Evolutionary conservation across 2,888 invertebrate genomes (phyloP).

Genomic region (Busseola fusca): DNA sequence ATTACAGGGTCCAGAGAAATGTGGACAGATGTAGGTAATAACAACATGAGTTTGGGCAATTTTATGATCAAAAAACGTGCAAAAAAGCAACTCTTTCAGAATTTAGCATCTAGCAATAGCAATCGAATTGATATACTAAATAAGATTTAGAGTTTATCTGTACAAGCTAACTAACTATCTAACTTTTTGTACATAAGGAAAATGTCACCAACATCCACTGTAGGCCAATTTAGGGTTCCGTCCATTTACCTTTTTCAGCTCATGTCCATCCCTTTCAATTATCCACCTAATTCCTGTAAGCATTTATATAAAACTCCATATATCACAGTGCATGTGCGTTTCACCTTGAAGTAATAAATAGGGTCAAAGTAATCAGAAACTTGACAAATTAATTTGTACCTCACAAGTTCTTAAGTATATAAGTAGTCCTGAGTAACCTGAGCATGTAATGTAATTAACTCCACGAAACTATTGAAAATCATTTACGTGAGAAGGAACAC

Average conservation of each 20-base stretch:
- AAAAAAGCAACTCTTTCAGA: too few species aligned
- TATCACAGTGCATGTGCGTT: neutral
- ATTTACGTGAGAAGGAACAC: too few species aligned
- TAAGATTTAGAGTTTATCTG: neutral
- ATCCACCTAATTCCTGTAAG: neutral
- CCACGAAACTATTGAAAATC: neutral
- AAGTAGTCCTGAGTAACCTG: constrained; percentile 29
- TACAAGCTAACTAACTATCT: neutral
- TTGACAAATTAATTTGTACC: constrained; percentile 34
- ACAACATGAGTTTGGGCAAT: too few species aligned
- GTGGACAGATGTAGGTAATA: too few species aligned
- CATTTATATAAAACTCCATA: neutral
- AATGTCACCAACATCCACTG: neutral
- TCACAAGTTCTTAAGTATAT: constrained; percentile 34
- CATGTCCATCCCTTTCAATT: neutral
- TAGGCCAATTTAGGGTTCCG: neutral
- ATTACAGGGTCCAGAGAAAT: too few species aligned
- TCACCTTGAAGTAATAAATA: constrained; percentile 8
- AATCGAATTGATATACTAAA: neutral
- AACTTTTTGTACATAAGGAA: neutral
- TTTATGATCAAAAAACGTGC: too few species aligned
- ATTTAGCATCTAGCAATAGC: neutral
- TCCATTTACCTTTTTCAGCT: constrained; percentile 9
- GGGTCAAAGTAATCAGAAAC: constrained; percentile 28
- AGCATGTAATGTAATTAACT: constrained; percentile 19